Conservation (phyloP, 2,888 invertebrate genomes). For the Gisinianus flammeolus region DNA sequence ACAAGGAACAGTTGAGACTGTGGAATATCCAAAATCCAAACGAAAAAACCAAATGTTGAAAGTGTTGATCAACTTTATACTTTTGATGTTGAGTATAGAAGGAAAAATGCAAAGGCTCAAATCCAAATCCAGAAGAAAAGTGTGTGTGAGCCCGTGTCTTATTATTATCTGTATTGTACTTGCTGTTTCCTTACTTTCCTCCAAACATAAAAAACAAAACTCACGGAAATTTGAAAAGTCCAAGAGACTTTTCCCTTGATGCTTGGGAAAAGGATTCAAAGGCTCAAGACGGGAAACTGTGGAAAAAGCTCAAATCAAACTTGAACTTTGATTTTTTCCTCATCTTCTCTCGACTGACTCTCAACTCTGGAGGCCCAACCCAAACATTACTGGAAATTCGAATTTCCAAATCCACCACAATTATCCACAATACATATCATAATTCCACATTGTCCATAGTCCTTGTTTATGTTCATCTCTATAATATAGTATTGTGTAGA, state of each 20-base stretch:
- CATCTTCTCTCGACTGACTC: too few relatives aligned
- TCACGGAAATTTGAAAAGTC: not conserved
- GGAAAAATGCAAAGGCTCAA: not conserved
- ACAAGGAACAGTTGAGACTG: not conserved
- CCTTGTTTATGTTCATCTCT: too few relatives aligned
- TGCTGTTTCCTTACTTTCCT: too few relatives aligned
- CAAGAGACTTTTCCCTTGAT: not conserved
- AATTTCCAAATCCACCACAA: not conserved
- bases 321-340: too few relatives aligned
- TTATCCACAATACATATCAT: constrained; percentile 2
- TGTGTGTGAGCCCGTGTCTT: constrained; percentile 2
- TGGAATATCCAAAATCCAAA: not conserved
- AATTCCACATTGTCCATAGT: too few relatives aligned
- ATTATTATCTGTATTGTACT: too few relatives aligned
- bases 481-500: too few relatives aligned
- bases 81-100: not conserved
- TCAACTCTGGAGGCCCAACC: not conserved
- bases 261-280: not conserved
- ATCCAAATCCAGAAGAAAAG: not conserved
- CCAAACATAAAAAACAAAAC: not conserved
- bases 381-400: constrained; percentile 9
- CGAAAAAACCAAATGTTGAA: not conserved
- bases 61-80: constrained; percentile 2
- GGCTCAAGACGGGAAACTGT: not conserved
- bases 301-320: not conserved